Evolutionary conservation across 2,888 invertebrate genomes (phyloP).

Genomic region (Drosophila fulvimacula): DNA sequence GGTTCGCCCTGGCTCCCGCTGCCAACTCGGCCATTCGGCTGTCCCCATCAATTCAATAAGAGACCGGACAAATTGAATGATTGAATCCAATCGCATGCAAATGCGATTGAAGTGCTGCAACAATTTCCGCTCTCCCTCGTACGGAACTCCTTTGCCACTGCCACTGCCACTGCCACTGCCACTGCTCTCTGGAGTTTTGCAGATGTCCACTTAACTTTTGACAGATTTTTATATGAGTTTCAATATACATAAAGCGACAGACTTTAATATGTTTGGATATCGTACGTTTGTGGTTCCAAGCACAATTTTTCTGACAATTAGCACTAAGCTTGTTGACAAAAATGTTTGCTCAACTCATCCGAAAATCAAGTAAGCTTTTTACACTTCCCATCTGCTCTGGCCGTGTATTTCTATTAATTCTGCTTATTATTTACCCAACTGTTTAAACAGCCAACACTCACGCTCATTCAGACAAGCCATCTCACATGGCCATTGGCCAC

Average conservation of each 20-base stretch:
- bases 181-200: neutral
- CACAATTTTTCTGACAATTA: conserved; percentile 62
- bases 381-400: neutral
- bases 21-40: neutral
- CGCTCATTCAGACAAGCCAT: conserved; percentile 15
- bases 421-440: conserved; percentile 34
- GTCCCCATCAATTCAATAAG: conserved; percentile 41
- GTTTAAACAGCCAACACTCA: conserved; percentile 27
- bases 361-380: conserved; percentile 22
- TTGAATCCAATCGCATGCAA: conserved; percentile 65
- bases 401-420: conserved; percentile 26
- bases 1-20: neutral
- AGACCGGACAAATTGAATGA: conserved; percentile 58
- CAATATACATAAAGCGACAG: conserved; percentile 15
- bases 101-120: conserved; percentile 64
- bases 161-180: too few species aligned
- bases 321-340: conserved; percentile 64
- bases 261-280: conserved; percentile 35
- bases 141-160: too few species aligned
- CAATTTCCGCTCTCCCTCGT: neutral
- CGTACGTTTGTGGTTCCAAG: conserved; percentile 47
- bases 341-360: conserved; percentile 60
- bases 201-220: conserved; percentile 12
- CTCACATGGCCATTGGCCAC: conserved; percentile 45
- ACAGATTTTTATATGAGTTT: conserved; percentile 32